Percentiles rank a stretch among this genome's conserved stretches.
Conservation (phyloP, 2,113 vertebrate species). For the Calidris pugnax region DNA sequence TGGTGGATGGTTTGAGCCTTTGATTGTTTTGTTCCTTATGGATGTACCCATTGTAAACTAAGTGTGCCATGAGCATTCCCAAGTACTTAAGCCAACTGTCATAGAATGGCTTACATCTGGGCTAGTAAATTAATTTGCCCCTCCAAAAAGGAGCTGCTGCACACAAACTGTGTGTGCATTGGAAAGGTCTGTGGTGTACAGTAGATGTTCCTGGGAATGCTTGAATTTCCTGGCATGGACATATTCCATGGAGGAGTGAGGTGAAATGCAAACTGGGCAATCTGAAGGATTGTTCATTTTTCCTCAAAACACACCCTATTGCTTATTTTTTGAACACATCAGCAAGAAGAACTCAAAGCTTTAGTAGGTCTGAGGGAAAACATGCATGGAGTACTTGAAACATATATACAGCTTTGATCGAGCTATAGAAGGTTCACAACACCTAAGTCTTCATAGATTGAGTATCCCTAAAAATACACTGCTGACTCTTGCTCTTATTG, state of each 20-base stretch:
- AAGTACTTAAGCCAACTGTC: background rate
- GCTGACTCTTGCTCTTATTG: background rate
- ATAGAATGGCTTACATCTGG: background rate
- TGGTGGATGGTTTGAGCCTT: background rate
- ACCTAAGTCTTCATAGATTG: background rate
- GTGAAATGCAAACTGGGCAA: background rate
- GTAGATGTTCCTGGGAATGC: background rate
- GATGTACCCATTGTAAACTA: background rate
- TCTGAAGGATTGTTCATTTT: background rate
- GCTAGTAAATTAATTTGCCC: background rate
- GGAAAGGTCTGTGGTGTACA: background rate
- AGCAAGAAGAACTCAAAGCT: background rate
- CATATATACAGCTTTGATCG: background rate
- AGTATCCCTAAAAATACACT: background rate
- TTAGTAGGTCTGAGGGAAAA: background rate
- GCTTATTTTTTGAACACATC: background rate
- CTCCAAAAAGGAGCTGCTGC: background rate
- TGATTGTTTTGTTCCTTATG: background rate
- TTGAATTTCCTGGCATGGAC: background rate
- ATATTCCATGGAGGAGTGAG: background rate
- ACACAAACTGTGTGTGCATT: no score
- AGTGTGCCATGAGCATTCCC: background rate
- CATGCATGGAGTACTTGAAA: background rate
- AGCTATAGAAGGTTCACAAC: background rate
- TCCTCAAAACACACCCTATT: background rate